Evolutionary conservation across 2,888 invertebrate species (phyloP).

Genomic region (Abscondita cerata): DNA sequence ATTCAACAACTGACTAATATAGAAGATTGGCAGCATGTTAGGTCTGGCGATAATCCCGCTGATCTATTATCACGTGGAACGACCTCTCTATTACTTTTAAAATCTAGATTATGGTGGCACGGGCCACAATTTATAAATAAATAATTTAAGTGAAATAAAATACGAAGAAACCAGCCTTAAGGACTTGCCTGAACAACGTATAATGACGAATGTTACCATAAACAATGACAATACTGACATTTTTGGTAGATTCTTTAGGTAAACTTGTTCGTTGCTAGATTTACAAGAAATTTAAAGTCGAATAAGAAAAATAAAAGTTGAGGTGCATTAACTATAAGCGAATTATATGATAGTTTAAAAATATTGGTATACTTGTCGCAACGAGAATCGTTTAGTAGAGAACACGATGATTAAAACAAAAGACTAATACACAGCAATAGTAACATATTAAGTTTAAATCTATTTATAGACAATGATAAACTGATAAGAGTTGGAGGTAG

Average conservation of each 20-base stretch:
- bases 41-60: slow-evolving; percentile 7
- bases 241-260: neutral
- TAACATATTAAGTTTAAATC: slow-evolving; percentile 3
- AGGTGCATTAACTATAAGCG: neutral
- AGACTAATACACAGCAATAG: neutral
- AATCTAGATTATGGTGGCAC: slow-evolving; percentile 4
- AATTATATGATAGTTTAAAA: neutral
- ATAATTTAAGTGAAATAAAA: slow-evolving; percentile 5
- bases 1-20: neutral
- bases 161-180: neutral
- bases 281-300: slow-evolving; percentile 4
- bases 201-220: no score
- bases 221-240: neutral
- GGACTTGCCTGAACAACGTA: neutral
- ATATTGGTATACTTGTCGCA: neutral
- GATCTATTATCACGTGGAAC: slow-evolving; percentile 5
- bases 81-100: neutral
- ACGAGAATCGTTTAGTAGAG: neutral
- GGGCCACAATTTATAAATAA: slow-evolving; percentile 3
- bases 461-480: no score
- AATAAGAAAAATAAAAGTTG: neutral
- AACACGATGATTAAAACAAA: neutral
- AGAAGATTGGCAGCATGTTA: neutral
- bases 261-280: slow-evolving; percentile 7
- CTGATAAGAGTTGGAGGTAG: no score